A percentile compares a stretch with the other conserved stretches of the same genome.
These are phyloP conservation scores for Micoletzkya japonica DNA, from an alignment of 2,888 invertebrate genomes.

Conservation along the genomic window DNA sequence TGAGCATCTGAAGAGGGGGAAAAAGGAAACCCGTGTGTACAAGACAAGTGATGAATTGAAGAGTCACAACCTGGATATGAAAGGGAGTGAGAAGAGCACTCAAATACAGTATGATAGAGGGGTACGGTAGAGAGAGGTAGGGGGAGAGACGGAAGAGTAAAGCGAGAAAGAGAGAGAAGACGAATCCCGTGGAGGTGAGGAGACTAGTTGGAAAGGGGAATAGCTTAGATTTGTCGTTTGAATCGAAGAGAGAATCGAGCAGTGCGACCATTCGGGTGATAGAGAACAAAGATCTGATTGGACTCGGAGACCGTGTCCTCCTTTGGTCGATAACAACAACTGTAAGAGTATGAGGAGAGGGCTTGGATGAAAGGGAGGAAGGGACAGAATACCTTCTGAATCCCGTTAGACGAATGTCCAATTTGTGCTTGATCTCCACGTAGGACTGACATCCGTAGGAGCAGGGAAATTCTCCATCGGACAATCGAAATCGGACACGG, in stretches of 20 bases:
- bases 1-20: too few relatives aligned
- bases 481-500: constrained; percentile 59
- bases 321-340: constrained; percentile 63
- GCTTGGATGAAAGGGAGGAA: neutral
- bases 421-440: constrained; percentile 63
- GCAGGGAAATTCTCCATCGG: constrained; percentile 63
- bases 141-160: too few relatives aligned
- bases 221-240: constrained; percentile 57
- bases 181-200: too few relatives aligned
- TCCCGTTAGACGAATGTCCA: constrained; percentile 61
- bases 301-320: constrained; percentile 62
- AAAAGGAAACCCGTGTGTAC: too few relatives aligned
- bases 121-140: neutral
- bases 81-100: neutral
- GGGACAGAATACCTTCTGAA: constrained; percentile 54
- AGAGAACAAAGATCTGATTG: constrained; percentile 62
- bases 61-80: neutral
- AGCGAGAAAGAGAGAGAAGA: too few relatives aligned
- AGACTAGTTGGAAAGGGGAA: neutral
- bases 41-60: too few relatives aligned
- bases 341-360: constrained; percentile 30
- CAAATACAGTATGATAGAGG: too few relatives aligned
- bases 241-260: constrained; percentile 61
- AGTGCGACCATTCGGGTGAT: constrained; percentile 62
- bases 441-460: constrained; percentile 63